Conservation (phyloP, 2,113 vertebrate genomes). For the Psilopogon haemacephalus region DNA sequence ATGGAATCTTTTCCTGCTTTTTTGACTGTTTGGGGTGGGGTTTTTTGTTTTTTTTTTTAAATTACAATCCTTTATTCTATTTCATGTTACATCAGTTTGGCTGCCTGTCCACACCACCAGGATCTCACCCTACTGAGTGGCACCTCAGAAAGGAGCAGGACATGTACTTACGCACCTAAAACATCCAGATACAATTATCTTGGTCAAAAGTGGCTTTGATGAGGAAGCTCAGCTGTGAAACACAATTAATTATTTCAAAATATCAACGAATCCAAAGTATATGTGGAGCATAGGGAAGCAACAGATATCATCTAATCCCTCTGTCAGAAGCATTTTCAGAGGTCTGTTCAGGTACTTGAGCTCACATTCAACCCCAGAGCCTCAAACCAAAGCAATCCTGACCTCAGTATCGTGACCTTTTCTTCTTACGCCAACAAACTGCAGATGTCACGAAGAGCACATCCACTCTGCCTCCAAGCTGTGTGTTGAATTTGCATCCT, state of each 20-base stretch:
- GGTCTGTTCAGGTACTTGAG: background rate
- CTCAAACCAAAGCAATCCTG: background rate
- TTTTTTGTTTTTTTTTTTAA: too few species aligned
- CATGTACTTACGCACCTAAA: background rate
- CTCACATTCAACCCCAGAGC: background rate
- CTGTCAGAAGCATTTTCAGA: background rate
- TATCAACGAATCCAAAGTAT: background rate
- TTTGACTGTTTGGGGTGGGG: too few species aligned
- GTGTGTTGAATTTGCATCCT: background rate
- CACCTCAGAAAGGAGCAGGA: background rate
- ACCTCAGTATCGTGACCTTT: background rate
- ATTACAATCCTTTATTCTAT: background rate
- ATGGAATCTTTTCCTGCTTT: background rate
- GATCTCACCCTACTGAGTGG: background rate
- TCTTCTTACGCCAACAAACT: background rate
- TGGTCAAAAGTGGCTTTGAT: background rate
- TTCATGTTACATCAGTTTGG: background rate
- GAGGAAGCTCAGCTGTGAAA: background rate
- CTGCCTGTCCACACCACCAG: background rate
- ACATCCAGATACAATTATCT: background rate
- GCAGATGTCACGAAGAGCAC: background rate
- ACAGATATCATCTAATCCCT: background rate
- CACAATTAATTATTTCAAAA: background rate
- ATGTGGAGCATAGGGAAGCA: background rate
- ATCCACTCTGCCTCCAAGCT: background rate